Conservation (phyloP, 2,797 vertebrate species). For the Amazona ochrocephala region DNA sequence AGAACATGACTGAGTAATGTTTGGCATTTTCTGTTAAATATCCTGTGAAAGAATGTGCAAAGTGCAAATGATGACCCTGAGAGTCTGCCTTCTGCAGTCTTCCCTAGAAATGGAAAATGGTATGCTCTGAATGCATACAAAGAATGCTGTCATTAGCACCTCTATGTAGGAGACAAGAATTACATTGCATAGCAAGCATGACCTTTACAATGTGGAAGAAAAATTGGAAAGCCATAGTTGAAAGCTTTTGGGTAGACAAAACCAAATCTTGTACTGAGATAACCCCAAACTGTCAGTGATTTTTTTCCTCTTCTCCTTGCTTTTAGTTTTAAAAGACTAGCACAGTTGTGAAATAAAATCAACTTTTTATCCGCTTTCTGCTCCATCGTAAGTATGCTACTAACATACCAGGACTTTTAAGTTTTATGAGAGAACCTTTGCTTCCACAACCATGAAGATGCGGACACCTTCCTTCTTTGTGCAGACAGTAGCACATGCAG, state of each 20-base stretch:
- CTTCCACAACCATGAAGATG: neutral
- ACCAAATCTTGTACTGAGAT: neutral
- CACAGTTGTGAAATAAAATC: neutral
- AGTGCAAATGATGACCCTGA: neutral
- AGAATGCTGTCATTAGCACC: neutral
- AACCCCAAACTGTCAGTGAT: neutral
- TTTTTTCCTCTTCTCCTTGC: neutral
- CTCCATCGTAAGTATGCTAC: rapidly evolving
- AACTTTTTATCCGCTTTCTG: neutral
- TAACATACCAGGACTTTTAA: neutral
- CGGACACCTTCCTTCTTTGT: neutral
- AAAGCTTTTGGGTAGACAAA: neutral
- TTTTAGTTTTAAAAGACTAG: neutral
- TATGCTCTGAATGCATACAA: neutral
- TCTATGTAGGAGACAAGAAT: neutral
- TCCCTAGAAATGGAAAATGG: neutral
- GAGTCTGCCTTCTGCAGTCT: neutral
- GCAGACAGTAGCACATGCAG: neutral
- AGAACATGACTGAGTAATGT: neutral
- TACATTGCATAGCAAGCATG: neutral
- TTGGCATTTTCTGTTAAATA: neutral
- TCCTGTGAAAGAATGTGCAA: neutral
- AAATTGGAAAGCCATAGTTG: neutral
- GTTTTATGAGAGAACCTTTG: rapidly evolving
- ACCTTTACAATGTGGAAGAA: neutral